Base-by-base conservation (phyloP, 2,888 invertebrate genomes). In the Gryllus longicercus region DNA sequence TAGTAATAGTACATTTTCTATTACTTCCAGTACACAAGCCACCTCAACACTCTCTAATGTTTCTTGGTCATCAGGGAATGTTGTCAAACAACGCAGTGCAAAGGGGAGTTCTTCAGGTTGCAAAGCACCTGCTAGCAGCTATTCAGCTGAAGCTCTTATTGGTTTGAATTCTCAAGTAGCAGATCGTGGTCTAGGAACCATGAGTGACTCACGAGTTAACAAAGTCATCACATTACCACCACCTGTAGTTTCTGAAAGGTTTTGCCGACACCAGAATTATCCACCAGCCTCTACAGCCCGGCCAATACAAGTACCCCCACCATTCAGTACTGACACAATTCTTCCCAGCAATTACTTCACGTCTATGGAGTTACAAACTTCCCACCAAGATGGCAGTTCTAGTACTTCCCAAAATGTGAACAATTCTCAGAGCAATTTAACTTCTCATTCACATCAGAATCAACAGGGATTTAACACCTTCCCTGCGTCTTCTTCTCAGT, bases 141-240 rank as follows among this genome's bases (percentile, higher is more conserved):
- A 88, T 78, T 88, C 88, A 0, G 88, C 88, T 0, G 88, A 88
- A 79, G 86, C 87, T 10, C 80, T 88, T 23, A 88, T 88, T 76
- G 85, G 87, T 1, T 84, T 84, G 0, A 86, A 82, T n/a, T 83
- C 83, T 50, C 50, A 21, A 12, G 74, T 75, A 14, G 11, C 74
- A 2, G 76, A 51, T 75, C 77, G 77, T 38, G 50, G 16, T 12
- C 74, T 21, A n/a, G 74, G 50, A 14, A 11, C 79, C 12, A 51
- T 51, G n/a, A 16, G n/a, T 25, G 38, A 79, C 51, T 38, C 76
- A 11, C 8, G 50, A 18, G 76, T 25, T n/a, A 79, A 51, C 63
- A 82, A 81, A 75, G 78, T 82, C 38, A 81, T 81, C 18, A 80
- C 75, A 11, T 74, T 82, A n/a, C 82, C 81, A 21, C 81, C 82